These are phyloP conservation scores for Conops quadrifasciatus DNA, from an alignment of 2,888 invertebrate species.

Conservation along the genomic window DNA sequence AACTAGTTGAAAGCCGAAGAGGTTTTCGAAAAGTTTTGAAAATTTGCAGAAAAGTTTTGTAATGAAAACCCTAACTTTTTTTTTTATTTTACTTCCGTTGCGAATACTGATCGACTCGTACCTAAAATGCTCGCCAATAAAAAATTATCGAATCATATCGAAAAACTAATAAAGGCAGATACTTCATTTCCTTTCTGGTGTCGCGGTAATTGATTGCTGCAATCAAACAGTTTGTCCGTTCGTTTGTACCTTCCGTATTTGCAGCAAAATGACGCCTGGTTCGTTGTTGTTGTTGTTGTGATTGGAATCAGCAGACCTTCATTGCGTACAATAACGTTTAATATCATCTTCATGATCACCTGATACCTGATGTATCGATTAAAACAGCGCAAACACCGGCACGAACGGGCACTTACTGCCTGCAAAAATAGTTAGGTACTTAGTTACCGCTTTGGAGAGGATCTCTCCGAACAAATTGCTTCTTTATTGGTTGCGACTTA, in stretches of 20 bases:
- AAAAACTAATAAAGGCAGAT: background rate
- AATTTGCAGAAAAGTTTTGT: too few species aligned
- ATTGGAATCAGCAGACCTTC: too few species aligned
- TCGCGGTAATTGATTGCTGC: background rate
- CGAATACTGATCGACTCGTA: too few species aligned
- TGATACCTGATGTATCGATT: conserved; percentile 2
- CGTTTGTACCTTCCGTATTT: too few species aligned
- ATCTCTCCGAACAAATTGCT: conserved; percentile 9
- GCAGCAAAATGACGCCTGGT: too few species aligned
- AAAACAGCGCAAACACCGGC: background rate
- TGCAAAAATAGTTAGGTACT: background rate
- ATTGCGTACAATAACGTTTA: background rate
- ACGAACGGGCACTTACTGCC: background rate
- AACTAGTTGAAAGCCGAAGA: too few species aligned
- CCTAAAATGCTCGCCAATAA: too few species aligned
- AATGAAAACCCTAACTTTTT: too few species aligned
- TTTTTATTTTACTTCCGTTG: too few species aligned
- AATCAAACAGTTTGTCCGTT: background rate
- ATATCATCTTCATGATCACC: background rate
- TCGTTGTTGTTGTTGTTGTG: too few species aligned
- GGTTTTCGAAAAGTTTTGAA: too few species aligned
- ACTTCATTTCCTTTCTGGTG: background rate
- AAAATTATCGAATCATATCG: too few species aligned
- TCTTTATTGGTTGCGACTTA: conserved; percentile 11
- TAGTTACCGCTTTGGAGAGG: background rate